Conservation (phyloP, 2,113 vertebrate species). For the Pavo muticus region DNA sequence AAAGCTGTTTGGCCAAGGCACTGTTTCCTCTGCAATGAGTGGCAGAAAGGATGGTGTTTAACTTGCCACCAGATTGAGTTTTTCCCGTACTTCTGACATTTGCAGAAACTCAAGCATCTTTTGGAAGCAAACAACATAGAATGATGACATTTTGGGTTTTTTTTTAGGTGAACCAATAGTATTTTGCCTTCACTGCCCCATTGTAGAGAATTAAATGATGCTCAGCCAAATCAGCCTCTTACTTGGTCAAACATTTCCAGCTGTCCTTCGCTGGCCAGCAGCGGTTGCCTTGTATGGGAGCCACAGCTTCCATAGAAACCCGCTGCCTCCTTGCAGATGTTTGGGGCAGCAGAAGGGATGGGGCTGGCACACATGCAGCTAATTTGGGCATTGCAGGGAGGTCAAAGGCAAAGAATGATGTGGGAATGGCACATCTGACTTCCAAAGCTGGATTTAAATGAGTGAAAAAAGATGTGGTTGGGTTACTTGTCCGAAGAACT, state of each 20-base stretch:
- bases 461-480: neutral
- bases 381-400: constrained; percentile 24
- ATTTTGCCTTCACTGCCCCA: neutral
- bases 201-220: constrained; percentile 9
- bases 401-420: neutral
- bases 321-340: neutral
- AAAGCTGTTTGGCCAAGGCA: neutral
- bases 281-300: constrained; percentile 61
- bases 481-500: neutral
- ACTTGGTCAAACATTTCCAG: constrained; percentile 58
- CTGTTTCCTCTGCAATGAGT: neutral
- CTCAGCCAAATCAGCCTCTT: constrained; percentile 62
- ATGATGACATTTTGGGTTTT: neutral
- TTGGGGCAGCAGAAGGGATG: neutral
- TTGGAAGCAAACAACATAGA: neutral
- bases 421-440: neutral
- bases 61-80: neutral
- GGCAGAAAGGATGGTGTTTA: neutral
- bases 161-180: neutral
- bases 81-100: neutral
- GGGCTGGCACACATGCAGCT: neutral
- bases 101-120: neutral
- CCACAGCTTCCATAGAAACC: constrained; percentile 11
- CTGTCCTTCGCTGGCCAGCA: neutral
- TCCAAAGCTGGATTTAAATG: neutral